These are phyloP conservation scores for Rhodophaea formosa DNA, from an alignment of 2,888 invertebrate species.

Conservation along the genomic window DNA sequence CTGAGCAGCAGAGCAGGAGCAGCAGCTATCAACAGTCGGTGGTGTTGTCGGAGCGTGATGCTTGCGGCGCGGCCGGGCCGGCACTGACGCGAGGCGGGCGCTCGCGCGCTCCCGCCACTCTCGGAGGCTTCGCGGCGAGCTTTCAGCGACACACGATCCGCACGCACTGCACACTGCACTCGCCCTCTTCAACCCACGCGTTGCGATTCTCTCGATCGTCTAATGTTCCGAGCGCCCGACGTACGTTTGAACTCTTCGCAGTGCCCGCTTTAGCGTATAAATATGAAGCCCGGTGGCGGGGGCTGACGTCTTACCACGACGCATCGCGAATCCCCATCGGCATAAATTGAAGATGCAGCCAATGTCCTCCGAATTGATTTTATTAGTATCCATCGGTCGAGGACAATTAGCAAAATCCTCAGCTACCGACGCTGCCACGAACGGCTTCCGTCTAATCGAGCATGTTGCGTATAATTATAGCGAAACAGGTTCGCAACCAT, in stretches of 20 bases:
- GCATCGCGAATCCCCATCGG: conserved; percentile 76
- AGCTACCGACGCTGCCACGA: conserved; percentile 52
- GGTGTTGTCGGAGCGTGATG: conserved; percentile 66
- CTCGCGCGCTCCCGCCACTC: conserved; percentile 49
- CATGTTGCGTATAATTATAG: conserved; percentile 52
- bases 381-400: conserved; percentile 73
- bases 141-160: conserved; percentile 77
- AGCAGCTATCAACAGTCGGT: conserved; percentile 40
- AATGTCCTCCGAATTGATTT: conserved; percentile 77
- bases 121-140: conserved; percentile 77
- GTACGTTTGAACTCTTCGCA: conserved; percentile 79
- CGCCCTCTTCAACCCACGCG: conserved; percentile 76
- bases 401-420: conserved; percentile 74
- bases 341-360: conserved; percentile 78
- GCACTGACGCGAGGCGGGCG: conserved; percentile 74
- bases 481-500: conserved; percentile 39
- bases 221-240: conserved; percentile 77
- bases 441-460: conserved; percentile 57
- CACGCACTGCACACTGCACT: conserved; percentile 81
- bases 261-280: conserved; percentile 78
- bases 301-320: conserved; percentile 70
- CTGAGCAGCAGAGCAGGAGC: conserved; percentile 45
- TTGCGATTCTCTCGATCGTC: conserved; percentile 77
- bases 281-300: conserved; percentile 79
- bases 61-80: conserved; percentile 79